phyloP scores from a whole-genome alignment of 2,113 vertebrate species.

The Misgurnus anguillicaudatus region DNA sequence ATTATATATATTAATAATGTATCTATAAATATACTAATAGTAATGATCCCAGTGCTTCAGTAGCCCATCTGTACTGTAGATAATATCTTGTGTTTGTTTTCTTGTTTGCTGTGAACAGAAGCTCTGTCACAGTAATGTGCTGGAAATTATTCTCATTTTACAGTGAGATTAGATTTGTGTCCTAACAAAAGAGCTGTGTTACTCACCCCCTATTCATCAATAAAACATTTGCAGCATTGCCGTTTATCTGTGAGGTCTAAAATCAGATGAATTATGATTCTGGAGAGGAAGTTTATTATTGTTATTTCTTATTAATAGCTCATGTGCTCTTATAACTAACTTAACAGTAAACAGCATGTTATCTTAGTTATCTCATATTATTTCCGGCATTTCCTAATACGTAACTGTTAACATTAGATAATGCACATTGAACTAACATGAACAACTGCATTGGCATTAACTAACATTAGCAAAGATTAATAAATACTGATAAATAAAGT shows the following conservation, averaged over 20 bases:
- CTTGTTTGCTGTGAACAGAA: not conserved
- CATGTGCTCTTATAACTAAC: constrained; percentile 35
- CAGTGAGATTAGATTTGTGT: constrained; percentile 45
- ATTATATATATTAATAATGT: no score
- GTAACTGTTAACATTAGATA: no score
- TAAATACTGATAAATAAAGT: no score
- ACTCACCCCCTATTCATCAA: constrained; percentile 69
- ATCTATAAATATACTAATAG: no score
- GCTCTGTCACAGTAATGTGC: constrained; percentile 28
- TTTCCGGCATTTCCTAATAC: no score
- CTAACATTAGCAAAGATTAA: no score
- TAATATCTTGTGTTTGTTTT: not conserved
- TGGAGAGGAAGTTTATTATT: constrained; percentile 70
- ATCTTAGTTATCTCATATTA: no score
- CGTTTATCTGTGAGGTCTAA: constrained; percentile 68
- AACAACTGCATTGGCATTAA: no score
- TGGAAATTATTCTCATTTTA: constrained; percentile 20
- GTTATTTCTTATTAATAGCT: constrained; percentile 66
- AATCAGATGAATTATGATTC: constrained; percentile 70
- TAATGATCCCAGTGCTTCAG: no score
- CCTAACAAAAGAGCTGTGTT: constrained; percentile 10
- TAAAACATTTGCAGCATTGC: constrained; percentile 68
- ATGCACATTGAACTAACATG: no score
- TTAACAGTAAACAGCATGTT: no score
- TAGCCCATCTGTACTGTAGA: no score